Base-by-base conservation (phyloP, 2,797 vertebrate genomes). In the Paratrypauchen microcephalus region DNA sequence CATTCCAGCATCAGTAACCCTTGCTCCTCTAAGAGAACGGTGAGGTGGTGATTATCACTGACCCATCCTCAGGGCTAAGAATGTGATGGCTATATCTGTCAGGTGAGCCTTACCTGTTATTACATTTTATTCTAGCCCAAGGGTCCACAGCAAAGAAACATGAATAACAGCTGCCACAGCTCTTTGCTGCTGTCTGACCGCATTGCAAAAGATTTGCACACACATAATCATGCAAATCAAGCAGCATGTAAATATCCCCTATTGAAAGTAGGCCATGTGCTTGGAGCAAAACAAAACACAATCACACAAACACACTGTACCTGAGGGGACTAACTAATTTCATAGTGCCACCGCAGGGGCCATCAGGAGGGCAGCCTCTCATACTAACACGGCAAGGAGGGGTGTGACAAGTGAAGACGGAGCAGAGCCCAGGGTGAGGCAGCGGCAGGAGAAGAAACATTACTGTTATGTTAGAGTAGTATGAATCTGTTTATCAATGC, bases 181-280 rank as follows among this genome's bases (percentile, higher is more conserved):
- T 66, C 24, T 64, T 47, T 45, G 77, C 21, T 21, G 41, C 69
- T 68, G 73, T 80, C 72, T 69, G 67, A 58, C 15, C 18, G 61
- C 63, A 58, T 60, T 47, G 58, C 47, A 62, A 71, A 64, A 41
- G 64, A 45, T 57, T 70, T 67, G 41, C 32, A 66, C 12, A 32
- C 60, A 68, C 55, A 78, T 30, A 66, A 59, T 69, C 45, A 73
- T 88, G 85, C 85, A 92, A 91, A 90, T 89, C 57, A 72, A 50
- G 55, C 50, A 41, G 18, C 74, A 84, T 80, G 80, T 88, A 83
- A 91, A 87, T 82, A 69, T 24, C 71, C 30, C 48, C 41, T 36
- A 71, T 82, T 84, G 71, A 87, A 86, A 84, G 68, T 76, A 68
- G 68, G 74, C 24, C 60, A 77, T 15, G 70, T 74, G 67, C 23